phyloP scores from a whole-genome alignment of 2,888 invertebrate genomes.

The Spilarctia lutea region DNA sequence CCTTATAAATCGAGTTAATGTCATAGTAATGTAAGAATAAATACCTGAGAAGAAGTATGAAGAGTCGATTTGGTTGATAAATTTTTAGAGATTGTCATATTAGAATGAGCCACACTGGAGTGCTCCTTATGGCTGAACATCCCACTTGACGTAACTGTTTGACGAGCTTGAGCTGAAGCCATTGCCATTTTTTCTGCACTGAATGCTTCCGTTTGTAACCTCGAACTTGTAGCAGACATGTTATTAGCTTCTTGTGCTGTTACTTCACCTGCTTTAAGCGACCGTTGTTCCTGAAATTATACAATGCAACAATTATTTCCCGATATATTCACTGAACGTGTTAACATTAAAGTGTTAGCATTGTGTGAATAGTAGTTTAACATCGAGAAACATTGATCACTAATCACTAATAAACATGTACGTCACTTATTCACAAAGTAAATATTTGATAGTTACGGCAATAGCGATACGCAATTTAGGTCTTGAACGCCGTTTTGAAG shows the following conservation, averaged over 20 bases:
- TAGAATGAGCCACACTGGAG: constrained; percentile 92
- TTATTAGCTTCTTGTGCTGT: constrained; percentile 95
- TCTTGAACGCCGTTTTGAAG: constrained; percentile 78
- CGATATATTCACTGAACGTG: constrained; percentile 15
- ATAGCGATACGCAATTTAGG: constrained; percentile 81
- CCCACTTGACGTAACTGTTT: constrained; percentile 92
- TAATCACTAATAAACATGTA: constrained; percentile 62
- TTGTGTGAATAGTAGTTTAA: constrained; percentile 20
- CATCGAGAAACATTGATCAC: constrained; percentile 54
- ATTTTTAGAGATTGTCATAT: constrained; percentile 92
- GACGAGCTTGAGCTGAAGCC: constrained; percentile 91
- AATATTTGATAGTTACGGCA: constrained; percentile 81
- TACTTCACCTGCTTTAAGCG: constrained; percentile 93
- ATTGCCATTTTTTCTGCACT: constrained; percentile 93
- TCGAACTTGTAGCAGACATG: constrained; percentile 93
- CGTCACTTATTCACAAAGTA: constrained; percentile 71
- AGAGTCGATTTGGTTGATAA: constrained; percentile 88
- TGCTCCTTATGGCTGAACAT: constrained; percentile 91
- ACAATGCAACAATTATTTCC: constrained; percentile 34
- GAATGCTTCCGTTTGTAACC: constrained; percentile 94
- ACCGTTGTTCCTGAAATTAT: constrained; percentile 91
- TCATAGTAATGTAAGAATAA: constrained; percentile 11
- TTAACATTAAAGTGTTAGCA: neutral
- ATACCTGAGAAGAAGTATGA: constrained; percentile 83
- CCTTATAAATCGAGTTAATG: neutral